Conservation (phyloP, 2,113 vertebrate genomes). For the Vulpes ferrilata region DNA sequence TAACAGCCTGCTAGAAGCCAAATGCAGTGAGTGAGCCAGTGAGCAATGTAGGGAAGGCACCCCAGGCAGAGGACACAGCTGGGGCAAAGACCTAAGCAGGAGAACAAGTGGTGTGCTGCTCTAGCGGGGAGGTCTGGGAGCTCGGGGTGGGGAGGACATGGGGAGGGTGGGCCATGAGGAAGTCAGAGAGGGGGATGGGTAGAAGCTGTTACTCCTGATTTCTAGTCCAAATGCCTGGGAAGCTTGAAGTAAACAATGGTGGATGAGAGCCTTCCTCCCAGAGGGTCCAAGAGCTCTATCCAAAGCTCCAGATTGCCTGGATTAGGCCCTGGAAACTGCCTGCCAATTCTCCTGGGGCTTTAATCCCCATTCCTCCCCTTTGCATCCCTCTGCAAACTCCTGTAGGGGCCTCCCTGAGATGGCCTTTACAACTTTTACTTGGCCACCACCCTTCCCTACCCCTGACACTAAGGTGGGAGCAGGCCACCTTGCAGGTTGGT, state of each 20-base stretch:
- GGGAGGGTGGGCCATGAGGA: not conserved
- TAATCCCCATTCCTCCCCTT: not conserved
- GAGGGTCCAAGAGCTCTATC: not conserved
- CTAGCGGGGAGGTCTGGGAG: too few species aligned
- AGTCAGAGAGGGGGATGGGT: not conserved
- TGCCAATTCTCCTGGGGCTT: not conserved
- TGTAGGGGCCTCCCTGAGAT: not conserved
- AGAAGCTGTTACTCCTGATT: not conserved
- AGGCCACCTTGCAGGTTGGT: not conserved
- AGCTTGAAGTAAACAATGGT: not conserved
- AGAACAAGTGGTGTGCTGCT: not conserved
- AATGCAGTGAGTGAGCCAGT: not conserved
- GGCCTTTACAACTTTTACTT: not conserved
- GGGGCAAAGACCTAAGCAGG: not conserved
- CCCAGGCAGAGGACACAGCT: not conserved
- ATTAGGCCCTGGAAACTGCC: not conserved
- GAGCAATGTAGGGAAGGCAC: not conserved
- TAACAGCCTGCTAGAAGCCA: not conserved
- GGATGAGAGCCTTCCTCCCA: not conserved
- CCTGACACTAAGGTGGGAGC: not conserved
- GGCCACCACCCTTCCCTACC: not conserved
- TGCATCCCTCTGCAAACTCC: not conserved
- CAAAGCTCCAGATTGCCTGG: not conserved
- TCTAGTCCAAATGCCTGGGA: not conserved
- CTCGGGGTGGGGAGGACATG: not conserved